Conservation (phyloP, 2,113 vertebrate genomes). For the Echinops telfairi region DNA sequence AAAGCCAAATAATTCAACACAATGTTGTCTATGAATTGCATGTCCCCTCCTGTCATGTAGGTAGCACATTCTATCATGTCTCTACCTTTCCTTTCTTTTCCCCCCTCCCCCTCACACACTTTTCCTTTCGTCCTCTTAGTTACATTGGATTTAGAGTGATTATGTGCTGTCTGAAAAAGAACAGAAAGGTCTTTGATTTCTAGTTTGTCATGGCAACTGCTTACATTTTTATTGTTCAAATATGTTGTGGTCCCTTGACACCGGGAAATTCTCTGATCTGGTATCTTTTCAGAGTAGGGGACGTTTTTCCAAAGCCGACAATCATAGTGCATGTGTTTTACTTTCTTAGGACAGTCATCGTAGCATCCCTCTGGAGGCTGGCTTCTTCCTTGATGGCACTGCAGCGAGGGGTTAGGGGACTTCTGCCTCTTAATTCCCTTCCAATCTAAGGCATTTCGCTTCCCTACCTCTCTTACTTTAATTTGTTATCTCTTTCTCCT, state of each 20-base stretch:
- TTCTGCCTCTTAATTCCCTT: not conserved
- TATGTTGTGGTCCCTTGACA: not conserved
- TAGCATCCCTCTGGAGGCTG: not conserved
- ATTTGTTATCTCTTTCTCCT: not conserved
- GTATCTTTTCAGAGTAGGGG: too few relatives aligned
- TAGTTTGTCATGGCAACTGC: not conserved
- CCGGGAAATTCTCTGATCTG: not conserved
- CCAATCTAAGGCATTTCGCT: not conserved
- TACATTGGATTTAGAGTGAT: constrained; percentile 26
- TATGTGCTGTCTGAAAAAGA: not conserved
- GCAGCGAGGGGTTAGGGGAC: not conserved
- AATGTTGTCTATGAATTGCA: not conserved
- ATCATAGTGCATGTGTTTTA: not conserved
- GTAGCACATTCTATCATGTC: not conserved
- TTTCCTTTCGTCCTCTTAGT: not conserved
- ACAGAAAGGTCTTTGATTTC: constrained; percentile 38
- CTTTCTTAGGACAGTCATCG: not conserved
- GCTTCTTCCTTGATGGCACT: not conserved
- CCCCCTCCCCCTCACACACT: too few relatives aligned
- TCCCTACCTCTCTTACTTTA: not conserved
- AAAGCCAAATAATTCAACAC: not conserved
- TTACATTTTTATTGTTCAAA: not conserved
- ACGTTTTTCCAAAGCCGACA: not conserved
- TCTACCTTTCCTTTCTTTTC: not conserved
- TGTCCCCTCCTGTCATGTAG: not conserved